Percentiles rank a stretch among this genome's conserved stretches.
These are phyloP conservation scores for Serripes groenlandicus DNA, from an alignment of 2,888 invertebrate species.

Conservation along the genomic window DNA sequence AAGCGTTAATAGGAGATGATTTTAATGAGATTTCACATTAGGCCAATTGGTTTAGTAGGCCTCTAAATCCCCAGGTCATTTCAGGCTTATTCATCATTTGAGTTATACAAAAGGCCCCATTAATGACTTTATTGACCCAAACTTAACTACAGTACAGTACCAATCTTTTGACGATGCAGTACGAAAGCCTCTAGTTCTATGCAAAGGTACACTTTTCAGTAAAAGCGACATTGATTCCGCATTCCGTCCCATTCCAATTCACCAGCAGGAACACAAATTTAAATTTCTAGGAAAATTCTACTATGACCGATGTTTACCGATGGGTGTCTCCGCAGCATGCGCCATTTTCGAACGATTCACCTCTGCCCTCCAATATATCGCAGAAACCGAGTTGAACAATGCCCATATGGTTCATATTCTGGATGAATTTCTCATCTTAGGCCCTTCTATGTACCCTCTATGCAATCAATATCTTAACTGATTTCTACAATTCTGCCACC, in stretches of 20 bases:
- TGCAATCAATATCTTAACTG: too few relatives aligned
- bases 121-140: constrained; percentile 47
- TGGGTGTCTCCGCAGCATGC: constrained; percentile 34
- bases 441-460: too few relatives aligned
- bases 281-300: constrained; percentile 25
- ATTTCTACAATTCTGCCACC: not conserved
- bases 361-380: constrained; percentile 13
- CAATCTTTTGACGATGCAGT: constrained; percentile 47
- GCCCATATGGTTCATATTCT: constrained; percentile 35
- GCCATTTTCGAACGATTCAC: constrained; percentile 43
- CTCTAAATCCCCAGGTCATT: constrained; percentile 43
- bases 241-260: constrained; percentile 34
- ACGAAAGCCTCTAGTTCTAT: not conserved
- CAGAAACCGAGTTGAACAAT: not conserved
- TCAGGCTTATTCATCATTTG: constrained; percentile 55
- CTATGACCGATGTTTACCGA: constrained; percentile 42
- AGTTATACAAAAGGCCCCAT: constrained; percentile 39
- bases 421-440: constrained; percentile 42
- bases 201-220: constrained; percentile 18
- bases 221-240: constrained; percentile 55
- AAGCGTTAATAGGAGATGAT: too few relatives aligned
- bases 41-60: constrained; percentile 53
- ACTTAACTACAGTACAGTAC: constrained; percentile 31
- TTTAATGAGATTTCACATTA: constrained; percentile 35
- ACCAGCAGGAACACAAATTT: constrained; percentile 43